Evolutionary conservation across 2,888 invertebrate genomes (phyloP).

Genomic region (Drosophila crucigera): DNA sequence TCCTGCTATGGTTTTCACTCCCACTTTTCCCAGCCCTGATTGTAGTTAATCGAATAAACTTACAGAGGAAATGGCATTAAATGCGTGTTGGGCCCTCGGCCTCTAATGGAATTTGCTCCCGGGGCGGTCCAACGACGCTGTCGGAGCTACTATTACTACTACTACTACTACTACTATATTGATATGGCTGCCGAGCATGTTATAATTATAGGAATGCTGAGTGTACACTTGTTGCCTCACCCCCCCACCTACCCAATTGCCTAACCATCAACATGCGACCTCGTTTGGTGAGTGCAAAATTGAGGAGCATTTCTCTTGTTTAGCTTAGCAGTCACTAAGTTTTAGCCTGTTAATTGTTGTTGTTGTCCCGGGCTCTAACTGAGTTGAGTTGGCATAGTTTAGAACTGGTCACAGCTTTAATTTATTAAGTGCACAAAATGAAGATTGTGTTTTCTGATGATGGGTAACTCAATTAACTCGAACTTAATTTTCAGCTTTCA

Average conservation of each 20-base stretch:
- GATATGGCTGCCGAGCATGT: conserved; percentile 75
- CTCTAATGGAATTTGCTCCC: conserved; percentile 76
- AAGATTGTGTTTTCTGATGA: neutral
- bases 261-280: neutral
- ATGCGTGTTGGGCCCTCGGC: conserved; percentile 69
- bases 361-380: conserved; percentile 15
- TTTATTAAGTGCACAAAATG: conserved; percentile 1
- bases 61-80: conserved; percentile 72
- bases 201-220: conserved; percentile 79
- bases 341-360: conserved; percentile 51
- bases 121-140: conserved; percentile 27
- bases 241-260: neutral
- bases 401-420: conserved; percentile 18
- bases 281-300: conserved; percentile 35
- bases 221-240: conserved; percentile 52
- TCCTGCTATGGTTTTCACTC: conserved; percentile 10
- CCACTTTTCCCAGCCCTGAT: conserved; percentile 46
- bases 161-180: conserved; percentile 48
- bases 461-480: neutral
- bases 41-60: conserved; percentile 79
- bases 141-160: conserved; percentile 21
- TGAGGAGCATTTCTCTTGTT: conserved; percentile 32
- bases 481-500: neutral
- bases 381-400: conserved; percentile 35
- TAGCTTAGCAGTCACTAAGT: conserved; percentile 10